Conservation (phyloP, 2,888 invertebrate genomes). For the Leucania comma region DNA sequence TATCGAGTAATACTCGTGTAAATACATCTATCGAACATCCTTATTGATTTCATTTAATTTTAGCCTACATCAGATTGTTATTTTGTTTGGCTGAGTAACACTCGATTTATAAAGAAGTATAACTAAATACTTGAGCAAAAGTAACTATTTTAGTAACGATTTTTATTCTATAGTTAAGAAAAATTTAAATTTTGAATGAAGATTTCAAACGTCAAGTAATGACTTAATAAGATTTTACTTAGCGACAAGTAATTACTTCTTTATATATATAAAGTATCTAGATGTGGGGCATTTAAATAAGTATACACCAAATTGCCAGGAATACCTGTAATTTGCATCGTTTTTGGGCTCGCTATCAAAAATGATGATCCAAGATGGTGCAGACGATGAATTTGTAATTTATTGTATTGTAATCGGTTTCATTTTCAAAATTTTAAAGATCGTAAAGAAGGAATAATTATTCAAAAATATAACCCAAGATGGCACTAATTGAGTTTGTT, state of each 20-base stretch:
- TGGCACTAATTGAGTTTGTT: not conserved
- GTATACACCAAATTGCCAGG: not conserved
- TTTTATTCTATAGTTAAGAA: too few relatives aligned
- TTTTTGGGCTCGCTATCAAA: not conserved
- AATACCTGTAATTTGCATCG: not conserved
- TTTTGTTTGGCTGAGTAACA: too few relatives aligned
- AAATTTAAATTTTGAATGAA: too few relatives aligned
- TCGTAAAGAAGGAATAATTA: not conserved
- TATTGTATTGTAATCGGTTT: not conserved
- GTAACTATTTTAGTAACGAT: too few relatives aligned
- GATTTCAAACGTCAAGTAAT: too few relatives aligned
- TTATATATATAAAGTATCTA: too few relatives aligned
- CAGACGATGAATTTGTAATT: not conserved
- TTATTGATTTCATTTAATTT: conserved; percentile 3
- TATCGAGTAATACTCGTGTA: conserved; percentile 20
- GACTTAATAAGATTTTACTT: too few relatives aligned
- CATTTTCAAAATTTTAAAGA: not conserved
- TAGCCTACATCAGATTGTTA: not conserved
- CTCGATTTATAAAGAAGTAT: too few relatives aligned
- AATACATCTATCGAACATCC: not conserved
- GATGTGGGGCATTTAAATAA: too few relatives aligned
- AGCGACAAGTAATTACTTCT: too few relatives aligned
- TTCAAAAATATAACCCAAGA: too few relatives aligned
- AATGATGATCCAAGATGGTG: not conserved
- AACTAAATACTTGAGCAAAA: too few relatives aligned